Evolutionary conservation across 2,888 invertebrate species (phyloP).

Genomic region (Cheilosia urbana): DNA sequence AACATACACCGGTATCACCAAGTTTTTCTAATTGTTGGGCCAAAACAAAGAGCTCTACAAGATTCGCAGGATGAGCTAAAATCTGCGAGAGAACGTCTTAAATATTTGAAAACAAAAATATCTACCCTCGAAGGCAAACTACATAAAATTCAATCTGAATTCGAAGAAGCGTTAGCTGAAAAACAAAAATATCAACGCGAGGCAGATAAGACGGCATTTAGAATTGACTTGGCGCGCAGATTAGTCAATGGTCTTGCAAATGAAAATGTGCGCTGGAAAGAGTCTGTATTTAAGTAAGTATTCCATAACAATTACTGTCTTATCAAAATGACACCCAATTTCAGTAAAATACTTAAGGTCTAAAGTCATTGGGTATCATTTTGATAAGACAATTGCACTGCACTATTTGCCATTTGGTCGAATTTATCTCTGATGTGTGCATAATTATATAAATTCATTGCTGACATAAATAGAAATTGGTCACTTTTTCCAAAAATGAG

Average conservation of each 20-base stretch:
- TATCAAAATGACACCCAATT: too few species aligned
- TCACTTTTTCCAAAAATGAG: too few species aligned
- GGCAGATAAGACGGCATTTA: conserved; percentile 94
- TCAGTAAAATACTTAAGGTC: too few species aligned
- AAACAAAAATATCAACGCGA: conserved; percentile 96
- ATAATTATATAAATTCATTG: too few species aligned
- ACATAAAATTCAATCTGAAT: conserved; percentile 90
- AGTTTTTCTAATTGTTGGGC: conserved; percentile 96
- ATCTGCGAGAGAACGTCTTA: conserved; percentile 92
- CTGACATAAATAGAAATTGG: too few species aligned
- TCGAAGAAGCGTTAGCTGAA: conserved; percentile 93
- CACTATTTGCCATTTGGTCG: too few species aligned
- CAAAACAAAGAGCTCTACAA: conserved; percentile 93
- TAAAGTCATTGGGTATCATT: too few species aligned
- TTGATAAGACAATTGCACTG: too few species aligned
- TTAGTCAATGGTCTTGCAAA: conserved; percentile 96
- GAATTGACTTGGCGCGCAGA: conserved; percentile 96
- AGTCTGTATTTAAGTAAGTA: conserved; percentile 82
- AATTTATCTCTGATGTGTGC: too few species aligned
- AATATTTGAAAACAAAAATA: conserved; percentile 90
- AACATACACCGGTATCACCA: conserved; percentile 96
- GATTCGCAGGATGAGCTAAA: conserved; percentile 94
- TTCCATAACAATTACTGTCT: too few species aligned
- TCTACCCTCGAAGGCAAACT: conserved; percentile 89
- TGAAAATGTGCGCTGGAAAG: conserved; percentile 87